Evolutionary conservation across 2,797 vertebrate species (phyloP).

Genomic region (Valencia hispanica): DNA sequence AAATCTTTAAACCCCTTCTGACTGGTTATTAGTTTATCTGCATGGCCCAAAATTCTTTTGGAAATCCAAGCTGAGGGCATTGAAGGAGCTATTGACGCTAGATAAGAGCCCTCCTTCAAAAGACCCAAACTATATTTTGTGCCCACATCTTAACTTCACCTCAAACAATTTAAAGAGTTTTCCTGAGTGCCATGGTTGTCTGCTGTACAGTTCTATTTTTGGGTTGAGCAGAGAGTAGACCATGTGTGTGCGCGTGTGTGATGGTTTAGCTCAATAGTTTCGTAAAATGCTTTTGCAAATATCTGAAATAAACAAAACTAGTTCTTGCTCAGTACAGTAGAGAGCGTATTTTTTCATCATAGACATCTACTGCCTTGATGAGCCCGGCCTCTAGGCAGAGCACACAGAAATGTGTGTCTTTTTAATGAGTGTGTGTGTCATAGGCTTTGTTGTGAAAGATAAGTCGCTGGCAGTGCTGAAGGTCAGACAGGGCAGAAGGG

Average conservation of each 20-base stretch:
- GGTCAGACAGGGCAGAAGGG: conserved; percentile 74
- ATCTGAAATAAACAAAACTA: conserved; percentile 18
- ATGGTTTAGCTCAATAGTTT: neutral
- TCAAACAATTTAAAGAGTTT: too few relatives aligned
- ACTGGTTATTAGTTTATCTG: neutral
- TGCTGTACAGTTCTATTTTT: too few relatives aligned
- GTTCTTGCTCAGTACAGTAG: conserved; percentile 51
- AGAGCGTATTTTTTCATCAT: conserved; percentile 76
- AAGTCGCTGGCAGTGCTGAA: conserved; percentile 78
- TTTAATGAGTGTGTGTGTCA: conserved; percentile 58
- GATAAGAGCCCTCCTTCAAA: neutral
- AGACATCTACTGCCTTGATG: conserved; percentile 65
- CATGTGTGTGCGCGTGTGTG: neutral
- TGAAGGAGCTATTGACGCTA: neutral
- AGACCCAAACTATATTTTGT: conserved; percentile 5
- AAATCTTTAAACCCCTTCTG: neutral
- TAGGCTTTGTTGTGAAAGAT: conserved; percentile 70
- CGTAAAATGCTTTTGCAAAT: conserved; percentile 5
- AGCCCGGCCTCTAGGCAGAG: conserved; percentile 45
- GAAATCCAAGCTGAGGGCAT: neutral
- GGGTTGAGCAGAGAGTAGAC: too few relatives aligned
- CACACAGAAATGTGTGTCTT: conserved; percentile 21
- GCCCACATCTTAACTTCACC: conserved; percentile 18
- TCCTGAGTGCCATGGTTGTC: too few relatives aligned
- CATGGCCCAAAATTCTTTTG: neutral